Evolutionary conservation across 1,140 invertebrate species (phyloP), one percentile per base, ranked within the genome.

Genomic region (Harlomillsia oculata): DNA sequence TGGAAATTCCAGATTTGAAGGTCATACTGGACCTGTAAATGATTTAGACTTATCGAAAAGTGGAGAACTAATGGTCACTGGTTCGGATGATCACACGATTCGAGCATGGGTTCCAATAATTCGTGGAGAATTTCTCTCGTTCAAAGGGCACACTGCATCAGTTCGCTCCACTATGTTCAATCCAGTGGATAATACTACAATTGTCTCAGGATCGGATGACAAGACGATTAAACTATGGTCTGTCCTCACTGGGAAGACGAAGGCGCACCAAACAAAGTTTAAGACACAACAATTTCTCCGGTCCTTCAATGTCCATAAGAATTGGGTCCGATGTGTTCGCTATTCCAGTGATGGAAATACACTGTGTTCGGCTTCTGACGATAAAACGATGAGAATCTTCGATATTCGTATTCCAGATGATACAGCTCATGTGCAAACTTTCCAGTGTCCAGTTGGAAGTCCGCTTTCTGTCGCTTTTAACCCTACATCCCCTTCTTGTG

Each of bases 251-350:
- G 18, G 25, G 8, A 51, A 49, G 37, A 46, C 53, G 0, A 60
- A 45, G 44, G 28, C 30, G 2, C 51, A 26, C 8, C 34, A 45
- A 18, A 30, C 8, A 45, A 40, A 9, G 21, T 16, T 43, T 14
- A 41, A 43, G 28, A 16, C 40, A 6, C 44, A 43, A 6, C n/a
- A 44, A 13, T 43, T 30, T 18, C 8, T 20, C 3, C 21, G n/a
- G 1, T 43, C 29, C 1, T 34, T 43, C 14, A 34, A n/a, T 32
- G 48, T 11, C 2, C 63, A 65, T 23, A 65, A 37, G 13, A 61
- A 62, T 32, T 65, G 63, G 63, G 55, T 65, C 16, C 36, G 51
- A 26, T 65, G 59, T 9, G 59, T 65, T 20, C 56, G 59, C 2
- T 65, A 48, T 25, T 48, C 56, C 6, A 4, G 14, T 5, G 56